Base-by-base conservation (phyloP, 2,113 vertebrate species). In the Blennius ocellaris region DNA sequence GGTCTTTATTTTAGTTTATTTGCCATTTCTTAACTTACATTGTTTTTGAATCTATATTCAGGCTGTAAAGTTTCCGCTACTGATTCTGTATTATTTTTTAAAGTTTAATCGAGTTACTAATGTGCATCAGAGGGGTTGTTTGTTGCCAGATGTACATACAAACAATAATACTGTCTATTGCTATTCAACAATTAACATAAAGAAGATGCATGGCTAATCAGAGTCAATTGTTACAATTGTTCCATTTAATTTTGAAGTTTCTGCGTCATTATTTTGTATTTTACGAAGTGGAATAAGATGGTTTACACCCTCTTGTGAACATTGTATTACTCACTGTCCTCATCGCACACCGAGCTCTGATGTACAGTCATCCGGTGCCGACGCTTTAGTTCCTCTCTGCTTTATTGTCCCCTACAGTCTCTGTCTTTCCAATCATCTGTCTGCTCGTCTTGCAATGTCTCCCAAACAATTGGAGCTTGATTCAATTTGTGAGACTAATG, bases 391-490 rank as follows among this genome's bases (percentile, higher is more conserved):
- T 67, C 55, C 62, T 37, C 15, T 64, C 17, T 59, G 47, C 40
- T 48, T 76, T 17, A 72, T 71, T 41, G 41, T 78, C 50, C 57
- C 44, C 51, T 59, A 38, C 67, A 56, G 67, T 50, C 40, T 58
- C 67, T 66, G 56, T 63, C 45, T 50, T 52, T 59, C 44, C 66
- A 70, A 43, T 65, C 79, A 65, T 58, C 36, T 0, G 73, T 65
- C 58, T 57, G 36, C 55, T 65, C 51, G 39, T 11, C 2, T 37
- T 15, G 38, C 59, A 64, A 52, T 69, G 50, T 71, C 54, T 81
- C 45, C 10, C 41, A 62, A 68, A 51, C 58, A 71, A 81, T 54
- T 81, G 66, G 66, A 75, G 21, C 45, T 74, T 58, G 59, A 81
- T 75, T 63, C 69, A 59, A 73, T 73, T 60, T 77, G 43, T 36